Conservation (phyloP, 2,888 invertebrate species). For the Phyllotreta striolata region DNA sequence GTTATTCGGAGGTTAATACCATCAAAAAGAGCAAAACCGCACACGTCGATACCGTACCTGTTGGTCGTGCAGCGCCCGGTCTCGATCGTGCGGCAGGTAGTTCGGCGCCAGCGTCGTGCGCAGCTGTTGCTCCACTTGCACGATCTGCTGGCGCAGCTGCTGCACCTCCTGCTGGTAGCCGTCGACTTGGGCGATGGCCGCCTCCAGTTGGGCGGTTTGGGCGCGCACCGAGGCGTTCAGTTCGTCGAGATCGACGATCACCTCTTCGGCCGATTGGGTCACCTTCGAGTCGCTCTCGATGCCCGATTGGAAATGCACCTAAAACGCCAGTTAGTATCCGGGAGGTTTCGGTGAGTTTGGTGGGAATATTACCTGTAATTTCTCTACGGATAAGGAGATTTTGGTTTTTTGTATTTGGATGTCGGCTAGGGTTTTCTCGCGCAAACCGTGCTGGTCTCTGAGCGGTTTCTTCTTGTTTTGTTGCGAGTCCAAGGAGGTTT, state of each 20-base stretch:
- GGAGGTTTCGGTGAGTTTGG: background rate
- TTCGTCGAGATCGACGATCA: conserved; percentile 74
- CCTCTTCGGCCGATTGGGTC: conserved; percentile 74
- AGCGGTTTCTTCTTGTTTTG: conserved; percentile 88
- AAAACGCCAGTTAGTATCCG: conserved; percentile 4
- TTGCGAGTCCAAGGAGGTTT: conserved; percentile 77
- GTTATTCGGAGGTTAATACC: conserved; percentile 28
- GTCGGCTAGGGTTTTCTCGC: conserved; percentile 88
- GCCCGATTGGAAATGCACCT: conserved; percentile 90
- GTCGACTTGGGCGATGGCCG: conserved; percentile 85
- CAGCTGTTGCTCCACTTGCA: conserved; percentile 87
- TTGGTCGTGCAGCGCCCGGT: conserved; percentile 82
- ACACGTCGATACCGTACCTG: conserved; percentile 73
- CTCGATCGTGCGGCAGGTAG: conserved; percentile 83
- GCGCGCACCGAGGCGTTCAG: conserved; percentile 69
- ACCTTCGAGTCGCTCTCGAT: conserved; percentile 82
- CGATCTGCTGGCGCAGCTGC: conserved; percentile 81
- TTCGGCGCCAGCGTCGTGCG: conserved; percentile 84
- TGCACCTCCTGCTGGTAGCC: conserved; percentile 89
- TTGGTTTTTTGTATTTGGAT: conserved; percentile 90
- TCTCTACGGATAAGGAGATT: conserved; percentile 87
- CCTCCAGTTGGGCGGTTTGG: conserved; percentile 74
- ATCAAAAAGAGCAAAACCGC: conserved; percentile 8
- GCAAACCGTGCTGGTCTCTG: conserved; percentile 83
- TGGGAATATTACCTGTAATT: conserved; percentile 77